A percentile compares a stretch with the other conserved stretches of the same genome.
phyloP scores from a whole-genome alignment of 2,113 vertebrate genomes.

The Periophthalmus modestus region DNA sequence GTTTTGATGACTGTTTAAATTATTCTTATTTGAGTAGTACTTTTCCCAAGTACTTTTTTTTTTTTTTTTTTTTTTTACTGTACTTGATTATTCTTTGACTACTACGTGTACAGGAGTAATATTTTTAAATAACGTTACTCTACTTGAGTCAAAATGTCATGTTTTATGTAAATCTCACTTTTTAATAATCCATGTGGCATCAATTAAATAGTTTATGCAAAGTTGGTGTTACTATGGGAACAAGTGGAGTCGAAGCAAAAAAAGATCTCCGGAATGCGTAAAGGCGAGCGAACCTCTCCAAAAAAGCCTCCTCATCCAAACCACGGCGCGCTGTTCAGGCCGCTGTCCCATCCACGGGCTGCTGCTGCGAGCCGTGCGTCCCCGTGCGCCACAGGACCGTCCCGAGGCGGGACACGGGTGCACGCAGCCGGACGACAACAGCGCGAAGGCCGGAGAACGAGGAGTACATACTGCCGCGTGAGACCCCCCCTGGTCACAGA shows the following conservation, averaged over 20 bases:
- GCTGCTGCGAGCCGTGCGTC: slow-evolving; percentile 45
- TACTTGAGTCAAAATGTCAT: no score
- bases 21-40: no score
- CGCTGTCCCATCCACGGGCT: slow-evolving; percentile 26
- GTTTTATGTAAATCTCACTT: background rate
- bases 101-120: no score
- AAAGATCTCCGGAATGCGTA: slow-evolving; percentile 67
- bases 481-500: slow-evolving; percentile 45
- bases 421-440: slow-evolving; percentile 56
- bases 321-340: slow-evolving; percentile 30
- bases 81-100: no score
- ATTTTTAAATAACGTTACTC: no score
- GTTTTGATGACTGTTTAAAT: no score
- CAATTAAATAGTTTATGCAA: slow-evolving; percentile 3
- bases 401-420: slow-evolving; percentile 62
- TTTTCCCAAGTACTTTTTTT: no score
- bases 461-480: slow-evolving; percentile 32
- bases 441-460: slow-evolving; percentile 56
- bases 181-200: background rate
- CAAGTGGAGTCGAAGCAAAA: slow-evolving; percentile 72
- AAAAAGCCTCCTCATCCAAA: slow-evolving; percentile 20
- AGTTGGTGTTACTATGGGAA: slow-evolving; percentile 65
- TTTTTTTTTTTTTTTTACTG: no score
- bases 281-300: slow-evolving; percentile 40
- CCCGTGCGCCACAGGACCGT: slow-evolving; percentile 43